Evolutionary conservation across 2,888 invertebrate species (phyloP).

Genomic region (Dynastes grantii): DNA sequence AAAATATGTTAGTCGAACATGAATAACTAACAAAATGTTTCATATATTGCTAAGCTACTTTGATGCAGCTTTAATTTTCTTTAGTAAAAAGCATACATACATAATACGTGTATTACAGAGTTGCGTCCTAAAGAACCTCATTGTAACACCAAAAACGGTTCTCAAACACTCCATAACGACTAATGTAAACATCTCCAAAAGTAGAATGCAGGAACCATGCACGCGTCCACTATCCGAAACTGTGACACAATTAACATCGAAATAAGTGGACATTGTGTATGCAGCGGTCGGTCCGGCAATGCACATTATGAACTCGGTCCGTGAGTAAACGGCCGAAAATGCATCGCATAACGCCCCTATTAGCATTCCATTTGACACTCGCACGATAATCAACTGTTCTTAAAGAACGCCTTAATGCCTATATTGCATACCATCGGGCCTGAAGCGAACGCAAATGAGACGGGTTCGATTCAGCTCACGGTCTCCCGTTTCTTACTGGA

Average conservation of each 20-base stretch:
- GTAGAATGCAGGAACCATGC: constrained; percentile 27
- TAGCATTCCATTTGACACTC: constrained; percentile 27
- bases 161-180: constrained; percentile 11
- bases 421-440: constrained; percentile 21
- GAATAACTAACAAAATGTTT: no score
- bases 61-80: no score
- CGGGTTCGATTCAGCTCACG: constrained; percentile 36
- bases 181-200: constrained; percentile 30
- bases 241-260: constrained; percentile 29
- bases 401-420: constrained; percentile 23
- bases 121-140: not conserved
- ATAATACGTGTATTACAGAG: not conserved
- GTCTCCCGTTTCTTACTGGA: constrained; percentile 29
- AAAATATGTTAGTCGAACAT: no score
- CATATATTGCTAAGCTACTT: no score
- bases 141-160: not conserved
- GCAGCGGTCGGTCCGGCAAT: constrained; percentile 16
- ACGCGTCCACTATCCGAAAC: constrained; percentile 31
- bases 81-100: not conserved
- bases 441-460: constrained; percentile 30
- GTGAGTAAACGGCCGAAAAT: constrained; percentile 22
- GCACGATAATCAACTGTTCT: constrained; percentile 30
- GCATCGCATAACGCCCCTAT: constrained; percentile 28
- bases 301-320: constrained; percentile 28
- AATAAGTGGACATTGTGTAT: constrained; percentile 40